Percentiles rank a stretch among this genome's conserved stretches.
These are phyloP conservation scores for Anastrepha obliqua DNA, from an alignment of 1,140 invertebrate species.

Conservation along the genomic window DNA sequence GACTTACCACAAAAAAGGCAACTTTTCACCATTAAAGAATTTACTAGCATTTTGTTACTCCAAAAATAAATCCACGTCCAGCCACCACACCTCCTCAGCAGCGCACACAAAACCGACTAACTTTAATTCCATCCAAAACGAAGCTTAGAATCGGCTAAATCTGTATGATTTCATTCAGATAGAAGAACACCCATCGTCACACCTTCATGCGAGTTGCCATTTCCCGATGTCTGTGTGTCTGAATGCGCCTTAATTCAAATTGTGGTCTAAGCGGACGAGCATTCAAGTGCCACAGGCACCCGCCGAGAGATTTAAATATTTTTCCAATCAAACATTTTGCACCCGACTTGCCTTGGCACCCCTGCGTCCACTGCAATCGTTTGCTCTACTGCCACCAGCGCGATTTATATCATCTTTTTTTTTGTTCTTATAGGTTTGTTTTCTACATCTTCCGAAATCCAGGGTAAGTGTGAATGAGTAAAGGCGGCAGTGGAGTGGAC, in stretches of 20 bases:
- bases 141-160: not conserved
- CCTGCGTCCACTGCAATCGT: too few relatives aligned
- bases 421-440: not conserved
- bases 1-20: not conserved
- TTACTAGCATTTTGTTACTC: not conserved
- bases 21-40: not conserved
- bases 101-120: not conserved
- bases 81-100: not conserved
- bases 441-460: not conserved
- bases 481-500: not conserved
- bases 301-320: slow-evolving; percentile 72
- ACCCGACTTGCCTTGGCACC: not conserved
- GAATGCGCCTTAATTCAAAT: too few relatives aligned
- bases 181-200: not conserved
- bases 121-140: not conserved
- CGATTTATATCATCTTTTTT: not conserved
- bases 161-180: not conserved
- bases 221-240: too few relatives aligned
- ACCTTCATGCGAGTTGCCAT: too few relatives aligned
- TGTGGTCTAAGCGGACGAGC: not conserved
- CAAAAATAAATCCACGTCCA: not conserved
- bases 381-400: not conserved
- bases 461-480: not conserved
- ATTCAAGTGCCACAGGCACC: slow-evolving; percentile 59
- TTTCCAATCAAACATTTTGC: slow-evolving; percentile 64